Evolutionary conservation across 1,140 invertebrate species (phyloP).

Genomic region (Camponotus pennsylvanicus): DNA sequence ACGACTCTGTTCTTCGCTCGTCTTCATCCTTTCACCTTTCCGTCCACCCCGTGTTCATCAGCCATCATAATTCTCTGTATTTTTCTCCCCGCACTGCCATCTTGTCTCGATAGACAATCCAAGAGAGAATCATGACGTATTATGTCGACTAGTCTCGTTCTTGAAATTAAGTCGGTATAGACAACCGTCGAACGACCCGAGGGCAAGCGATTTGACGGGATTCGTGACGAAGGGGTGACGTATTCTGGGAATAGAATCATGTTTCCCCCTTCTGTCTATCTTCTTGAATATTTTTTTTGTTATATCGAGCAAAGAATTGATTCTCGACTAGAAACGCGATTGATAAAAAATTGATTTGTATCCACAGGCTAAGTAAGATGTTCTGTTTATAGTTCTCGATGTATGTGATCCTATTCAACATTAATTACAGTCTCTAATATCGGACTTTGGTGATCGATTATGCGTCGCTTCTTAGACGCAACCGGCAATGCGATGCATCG

Average conservation of each 20-base stretch:
- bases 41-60: background rate
- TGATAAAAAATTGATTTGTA: background rate
- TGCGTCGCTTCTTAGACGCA: background rate
- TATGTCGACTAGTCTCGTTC: background rate
- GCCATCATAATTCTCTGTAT: constrained; percentile 25
- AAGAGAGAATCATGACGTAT: constrained; percentile 58
- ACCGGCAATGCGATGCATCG: constrained; percentile 1
- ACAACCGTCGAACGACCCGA: constrained; percentile 26
- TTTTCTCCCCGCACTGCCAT: constrained; percentile 7
- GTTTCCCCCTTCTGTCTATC: background rate
- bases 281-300: background rate
- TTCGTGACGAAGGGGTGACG: constrained; percentile 35
- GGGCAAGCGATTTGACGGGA: constrained; percentile 28
- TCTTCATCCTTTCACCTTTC: too few relatives aligned
- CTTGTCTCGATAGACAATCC: constrained; percentile 53
- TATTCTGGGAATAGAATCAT: constrained; percentile 15
- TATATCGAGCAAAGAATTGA: background rate
- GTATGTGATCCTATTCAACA: background rate
- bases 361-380: background rate
- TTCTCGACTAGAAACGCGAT: background rate
- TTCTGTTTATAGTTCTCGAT: constrained; percentile 13
- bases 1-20: constrained; percentile 1
- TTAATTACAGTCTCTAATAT: constrained; percentile 33
- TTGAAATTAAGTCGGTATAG: constrained; percentile 61
- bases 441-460: constrained; percentile 63